Evolutionary conservation across 2,797 vertebrate species (phyloP).

Genomic region (Chelon auratus): DNA sequence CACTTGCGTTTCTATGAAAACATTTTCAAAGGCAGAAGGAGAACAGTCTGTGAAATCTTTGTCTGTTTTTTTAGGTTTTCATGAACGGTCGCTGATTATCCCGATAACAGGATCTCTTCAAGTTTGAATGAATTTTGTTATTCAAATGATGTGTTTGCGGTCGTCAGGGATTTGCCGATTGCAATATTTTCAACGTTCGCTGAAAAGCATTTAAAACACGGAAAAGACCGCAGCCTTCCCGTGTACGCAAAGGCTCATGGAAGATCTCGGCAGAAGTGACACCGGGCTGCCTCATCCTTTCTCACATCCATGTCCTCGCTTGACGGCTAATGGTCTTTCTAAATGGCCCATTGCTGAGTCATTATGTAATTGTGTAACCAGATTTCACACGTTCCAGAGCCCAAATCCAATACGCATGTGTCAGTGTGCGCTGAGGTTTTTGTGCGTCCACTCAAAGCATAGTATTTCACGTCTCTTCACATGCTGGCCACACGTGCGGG

Average conservation of each 20-base stretch:
- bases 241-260: slow-evolving; percentile 11
- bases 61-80: slow-evolving; percentile 15
- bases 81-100: slow-evolving; percentile 29
- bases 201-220: slow-evolving; percentile 12
- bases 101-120: slow-evolving; percentile 18
- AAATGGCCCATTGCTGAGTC: slow-evolving; percentile 69
- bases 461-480: slow-evolving; percentile 34
- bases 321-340: slow-evolving; percentile 68
- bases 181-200: slow-evolving; percentile 7
- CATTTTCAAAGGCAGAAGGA: slow-evolving; percentile 53
- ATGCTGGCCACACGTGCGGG: slow-evolving; percentile 24
- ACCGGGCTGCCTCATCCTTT: slow-evolving; percentile 42
- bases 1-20: slow-evolving; percentile 58
- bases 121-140: slow-evolving; percentile 31
- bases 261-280: slow-evolving; percentile 41
- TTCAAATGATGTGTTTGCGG: slow-evolving; percentile 17
- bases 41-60: slow-evolving; percentile 34
- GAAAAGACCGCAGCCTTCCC: neutral
- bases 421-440: slow-evolving; percentile 22
- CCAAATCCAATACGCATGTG: slow-evolving; percentile 57
- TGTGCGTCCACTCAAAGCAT: slow-evolving; percentile 27
- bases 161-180: slow-evolving; percentile 12
- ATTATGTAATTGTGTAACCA: slow-evolving; percentile 77
- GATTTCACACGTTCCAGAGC: slow-evolving; percentile 76
- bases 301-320: slow-evolving; percentile 43